A percentile compares a stretch with the other conserved stretches of the same genome.
These are phyloP conservation scores for Scrobipalpa atriplicella DNA, from an alignment of 2,888 invertebrate species.

Conservation along the genomic window DNA sequence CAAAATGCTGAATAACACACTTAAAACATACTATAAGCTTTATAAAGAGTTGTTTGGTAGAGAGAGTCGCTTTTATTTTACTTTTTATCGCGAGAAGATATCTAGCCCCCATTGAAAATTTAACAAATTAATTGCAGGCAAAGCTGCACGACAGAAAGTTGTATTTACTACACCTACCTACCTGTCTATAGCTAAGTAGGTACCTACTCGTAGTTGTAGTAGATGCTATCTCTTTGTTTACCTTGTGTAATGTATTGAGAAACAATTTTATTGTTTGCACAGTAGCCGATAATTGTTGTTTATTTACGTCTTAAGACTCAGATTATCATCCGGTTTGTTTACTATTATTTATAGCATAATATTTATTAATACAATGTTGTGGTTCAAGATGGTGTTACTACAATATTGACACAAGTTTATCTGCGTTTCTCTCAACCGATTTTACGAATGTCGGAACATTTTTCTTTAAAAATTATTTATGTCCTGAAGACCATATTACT, in stretches of 20 bases:
- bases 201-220: not conserved
- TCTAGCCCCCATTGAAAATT: too few relatives aligned
- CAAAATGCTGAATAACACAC: too few relatives aligned
- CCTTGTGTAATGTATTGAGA: not conserved
- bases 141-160: too few relatives aligned
- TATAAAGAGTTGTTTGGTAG: too few relatives aligned
- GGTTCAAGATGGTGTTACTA: not conserved
- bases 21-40: too few relatives aligned
- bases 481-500: too few relatives aligned
- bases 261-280: constrained; percentile 3
- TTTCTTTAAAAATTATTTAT: too few relatives aligned
- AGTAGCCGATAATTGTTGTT: not conserved
- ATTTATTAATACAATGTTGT: not conserved
- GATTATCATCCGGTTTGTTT: not conserved
- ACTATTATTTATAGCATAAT: constrained; percentile 1
- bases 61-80: too few relatives aligned
- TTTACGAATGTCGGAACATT: too few relatives aligned
- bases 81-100: too few relatives aligned
- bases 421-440: too few relatives aligned
- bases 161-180: not conserved
- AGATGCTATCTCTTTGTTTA: constrained; percentile 13
- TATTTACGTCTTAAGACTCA: not conserved
- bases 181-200: not conserved
- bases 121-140: too few relatives aligned
- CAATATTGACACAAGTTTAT: not conserved